A percentile compares a stretch with the other conserved stretches of the same genome.
Evolutionary conservation across 2,113 vertebrate species (phyloP).

Genomic region (Nothocercus nigrocapillus): DNA sequence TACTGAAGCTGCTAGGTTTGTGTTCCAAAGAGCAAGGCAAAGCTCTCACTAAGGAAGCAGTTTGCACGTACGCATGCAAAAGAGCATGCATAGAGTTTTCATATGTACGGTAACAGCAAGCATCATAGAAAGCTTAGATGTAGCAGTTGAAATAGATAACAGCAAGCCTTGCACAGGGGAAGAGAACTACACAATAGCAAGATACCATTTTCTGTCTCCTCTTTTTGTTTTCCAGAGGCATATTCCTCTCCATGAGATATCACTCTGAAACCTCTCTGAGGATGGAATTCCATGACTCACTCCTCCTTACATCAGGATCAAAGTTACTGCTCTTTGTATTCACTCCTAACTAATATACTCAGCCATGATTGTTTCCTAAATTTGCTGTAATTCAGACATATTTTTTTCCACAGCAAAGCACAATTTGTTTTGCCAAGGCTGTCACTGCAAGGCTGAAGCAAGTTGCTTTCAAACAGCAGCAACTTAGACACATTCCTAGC

Average conservation of each 20-base stretch:
- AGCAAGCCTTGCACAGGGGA: not conserved
- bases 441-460: not conserved
- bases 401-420: not conserved
- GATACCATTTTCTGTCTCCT: not conserved
- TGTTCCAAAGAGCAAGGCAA: not conserved
- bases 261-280: not conserved
- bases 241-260: not conserved
- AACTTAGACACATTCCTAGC: not conserved
- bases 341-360: not conserved
- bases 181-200: not conserved
- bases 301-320: not conserved
- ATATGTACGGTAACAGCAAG: not conserved
- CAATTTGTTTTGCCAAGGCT: not conserved
- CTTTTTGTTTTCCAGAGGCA: not conserved
- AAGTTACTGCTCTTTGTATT: not conserved
- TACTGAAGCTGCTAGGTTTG: not conserved
- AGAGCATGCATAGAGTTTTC: not conserved
- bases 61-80: not conserved
- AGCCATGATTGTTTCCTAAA: not conserved
- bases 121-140: not conserved
- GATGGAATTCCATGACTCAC: not conserved
- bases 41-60: not conserved
- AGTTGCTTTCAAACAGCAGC: not conserved
- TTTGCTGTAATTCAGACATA: not conserved
- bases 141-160: not conserved